Percentiles rank a stretch among this genome's conserved stretches.
Conservation (phyloP, 2,888 invertebrate genomes). For the Zaprionus bogoriensis region DNA sequence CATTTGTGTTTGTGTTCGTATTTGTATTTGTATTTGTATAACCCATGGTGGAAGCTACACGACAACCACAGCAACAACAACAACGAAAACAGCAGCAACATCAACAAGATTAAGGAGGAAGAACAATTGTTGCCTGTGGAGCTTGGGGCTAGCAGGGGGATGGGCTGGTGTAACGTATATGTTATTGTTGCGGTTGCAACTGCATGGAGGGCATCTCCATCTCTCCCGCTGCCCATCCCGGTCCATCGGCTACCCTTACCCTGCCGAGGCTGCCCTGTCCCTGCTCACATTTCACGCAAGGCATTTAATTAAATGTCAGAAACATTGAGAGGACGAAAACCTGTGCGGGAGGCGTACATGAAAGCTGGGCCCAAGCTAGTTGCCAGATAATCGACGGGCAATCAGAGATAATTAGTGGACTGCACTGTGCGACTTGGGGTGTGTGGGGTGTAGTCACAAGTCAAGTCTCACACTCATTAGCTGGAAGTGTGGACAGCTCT, state of each 20-base stretch:
- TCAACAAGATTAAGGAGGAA: conserved; percentile 4
- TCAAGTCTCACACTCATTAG: conserved; percentile 9
- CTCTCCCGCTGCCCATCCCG: not conserved
- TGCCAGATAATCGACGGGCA: conserved; percentile 5
- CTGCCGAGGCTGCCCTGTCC: too few relatives aligned
- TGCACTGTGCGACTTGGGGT: not conserved
- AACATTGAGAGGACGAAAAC: not conserved
- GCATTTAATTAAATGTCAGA: conserved; percentile 36
- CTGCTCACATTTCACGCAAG: not conserved
- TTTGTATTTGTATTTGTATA: conserved; percentile 20
- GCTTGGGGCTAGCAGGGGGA: conserved; percentile 20
- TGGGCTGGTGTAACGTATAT: not conserved
- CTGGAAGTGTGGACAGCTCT: not conserved
- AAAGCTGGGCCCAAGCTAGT: not conserved
- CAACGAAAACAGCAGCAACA: conserved; percentile 8
- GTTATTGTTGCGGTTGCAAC: conserved; percentile 33
- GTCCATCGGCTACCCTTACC: not conserved
- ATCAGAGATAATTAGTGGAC: conserved; percentile 8
- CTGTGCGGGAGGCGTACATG: not conserved
- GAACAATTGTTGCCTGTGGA: conserved; percentile 38
- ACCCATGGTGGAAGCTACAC: conserved; percentile 38
- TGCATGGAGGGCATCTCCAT: conserved; percentile 1
- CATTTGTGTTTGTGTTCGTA: conserved; percentile 5
- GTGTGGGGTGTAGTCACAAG: not conserved
- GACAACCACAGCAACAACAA: conserved; percentile 18